Base-by-base conservation (phyloP, 2,797 vertebrate genomes). In the Enteromius fasciolatus region DNA sequence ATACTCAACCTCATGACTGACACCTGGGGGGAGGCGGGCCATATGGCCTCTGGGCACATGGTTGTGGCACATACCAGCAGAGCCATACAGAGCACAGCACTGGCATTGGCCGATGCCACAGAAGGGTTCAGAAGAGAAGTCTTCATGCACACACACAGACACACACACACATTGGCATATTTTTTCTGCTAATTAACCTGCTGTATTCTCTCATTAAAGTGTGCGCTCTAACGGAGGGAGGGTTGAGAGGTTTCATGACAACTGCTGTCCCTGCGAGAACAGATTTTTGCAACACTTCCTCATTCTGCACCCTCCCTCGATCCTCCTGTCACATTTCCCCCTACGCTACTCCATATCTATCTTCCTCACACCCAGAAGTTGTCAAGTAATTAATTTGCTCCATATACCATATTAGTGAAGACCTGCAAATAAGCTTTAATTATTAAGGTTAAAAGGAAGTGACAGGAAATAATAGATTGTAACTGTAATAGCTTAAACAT, bases 171-270 rank as follows among this genome's bases (percentile, higher is more conserved):
- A 41, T 64, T 28, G 64, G 68, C 79, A 81, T 68, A 72, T 76
- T 92, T 89, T 90, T 89, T 86, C 89, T 91, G 90, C 90, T 93
- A 93, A 94, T 94, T 94, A 94, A 93, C 92, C 92, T 92, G 82
- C 88, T 86, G 89, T 92, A 75, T 84, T 90, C 89, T 90, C 85
- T 84, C 87, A 85, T 86, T 76, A 89, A 90, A 91, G 89, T 83
- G 87, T 84, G 86, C 63, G 3, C 52, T 80, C 23, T 70, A 70
- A 50, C 7, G 78, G 59, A 74, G 59, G 80, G 89, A 81, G 52
- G 83, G 74, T 87, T 41, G 41, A 82, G 23, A 72, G 64, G 46
- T 78, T 75, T 33, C 5, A 8, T 77, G 63, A 76, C 63, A 44
- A 76, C 64, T 66, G 41, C 68, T 74, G 76, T 73, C 69, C 9